A percentile compares a stretch with the other conserved stretches of the same genome.
Conservation (phyloP, 2,888 invertebrate species). For the Bellardia pandia region DNA sequence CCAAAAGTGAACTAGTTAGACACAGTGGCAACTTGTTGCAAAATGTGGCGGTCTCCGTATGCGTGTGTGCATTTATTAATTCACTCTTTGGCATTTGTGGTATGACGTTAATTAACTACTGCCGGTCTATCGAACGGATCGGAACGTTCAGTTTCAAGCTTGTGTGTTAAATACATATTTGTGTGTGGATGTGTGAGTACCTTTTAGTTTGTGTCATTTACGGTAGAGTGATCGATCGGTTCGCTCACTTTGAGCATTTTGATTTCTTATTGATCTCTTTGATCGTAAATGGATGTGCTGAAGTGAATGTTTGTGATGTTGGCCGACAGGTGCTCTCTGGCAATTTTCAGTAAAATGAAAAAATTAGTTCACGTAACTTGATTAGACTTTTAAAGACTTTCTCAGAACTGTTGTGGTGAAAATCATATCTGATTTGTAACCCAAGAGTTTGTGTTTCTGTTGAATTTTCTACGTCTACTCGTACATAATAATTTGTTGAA, state of each 20-base stretch:
- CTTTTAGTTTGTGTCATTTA: conserved; percentile 57
- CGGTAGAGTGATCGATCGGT: conserved; percentile 29
- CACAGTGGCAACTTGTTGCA: conserved; percentile 70
- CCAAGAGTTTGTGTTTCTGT: conserved; percentile 66
- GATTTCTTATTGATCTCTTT: conserved; percentile 73
- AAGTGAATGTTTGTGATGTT: conserved; percentile 71
- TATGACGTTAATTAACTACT: conserved; percentile 83
- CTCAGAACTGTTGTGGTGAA: conserved; percentile 67
- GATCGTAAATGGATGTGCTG: conserved; percentile 72
- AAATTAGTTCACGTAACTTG: conserved; percentile 72
- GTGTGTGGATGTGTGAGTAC: conserved; percentile 10
- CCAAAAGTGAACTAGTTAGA: conserved; percentile 67
- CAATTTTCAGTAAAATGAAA: conserved; percentile 58
- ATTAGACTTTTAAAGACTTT: conserved; percentile 73
- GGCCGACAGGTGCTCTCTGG: conserved; percentile 77
- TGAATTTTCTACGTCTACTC: conserved; percentile 51
- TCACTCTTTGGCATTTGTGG: conserved; percentile 79
- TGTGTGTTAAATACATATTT: neutral
- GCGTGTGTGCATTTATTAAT: conserved; percentile 71
- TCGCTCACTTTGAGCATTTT: conserved; percentile 58
- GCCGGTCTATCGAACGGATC: conserved; percentile 78
- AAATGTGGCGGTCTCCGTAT: conserved; percentile 61
- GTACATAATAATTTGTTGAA: conserved; percentile 68
- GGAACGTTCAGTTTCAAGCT: conserved; percentile 53
- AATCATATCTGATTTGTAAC: conserved; percentile 66